These are phyloP conservation scores for Aphyosemion australe DNA, from an alignment of 2,113 vertebrate genomes.

Conservation along the genomic window DNA sequence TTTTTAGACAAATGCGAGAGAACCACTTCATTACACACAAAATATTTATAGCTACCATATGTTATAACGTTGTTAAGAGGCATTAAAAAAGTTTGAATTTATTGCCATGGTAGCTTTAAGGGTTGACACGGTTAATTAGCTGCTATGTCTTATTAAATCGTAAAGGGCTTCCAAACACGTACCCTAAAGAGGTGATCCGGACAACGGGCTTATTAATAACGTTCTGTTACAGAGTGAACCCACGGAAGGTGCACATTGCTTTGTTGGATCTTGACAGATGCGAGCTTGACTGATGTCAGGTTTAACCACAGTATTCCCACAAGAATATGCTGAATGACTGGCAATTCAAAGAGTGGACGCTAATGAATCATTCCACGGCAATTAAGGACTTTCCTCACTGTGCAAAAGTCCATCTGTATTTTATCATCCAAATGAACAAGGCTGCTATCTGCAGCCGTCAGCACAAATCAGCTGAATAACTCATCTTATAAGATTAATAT, in stretches of 20 bases:
- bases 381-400: conserved; percentile 5
- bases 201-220: background rate
- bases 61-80: too few species aligned
- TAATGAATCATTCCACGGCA: conserved; percentile 33
- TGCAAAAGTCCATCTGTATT: conserved; percentile 8
- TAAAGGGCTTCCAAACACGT: background rate
- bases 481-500: conserved; percentile 26
- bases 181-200: conserved; percentile 1
- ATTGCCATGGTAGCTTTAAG: too few species aligned
- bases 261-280: background rate
- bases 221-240: background rate
- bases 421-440: conserved; percentile 27
- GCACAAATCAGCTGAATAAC: conserved; percentile 47
- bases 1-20: too few species aligned
- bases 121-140: background rate
- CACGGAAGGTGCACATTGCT: background rate
- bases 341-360: background rate
- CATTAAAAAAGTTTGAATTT: too few species aligned
- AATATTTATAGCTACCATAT: too few species aligned
- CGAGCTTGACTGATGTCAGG: background rate
- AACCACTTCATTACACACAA: too few species aligned
- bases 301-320: background rate
- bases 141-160: background rate
- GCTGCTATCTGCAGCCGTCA: conserved; percentile 33
- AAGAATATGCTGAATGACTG: background rate